phyloP scores from a whole-genome alignment of 2,113 vertebrate genomes.

The Emydura subglobosa region DNA sequence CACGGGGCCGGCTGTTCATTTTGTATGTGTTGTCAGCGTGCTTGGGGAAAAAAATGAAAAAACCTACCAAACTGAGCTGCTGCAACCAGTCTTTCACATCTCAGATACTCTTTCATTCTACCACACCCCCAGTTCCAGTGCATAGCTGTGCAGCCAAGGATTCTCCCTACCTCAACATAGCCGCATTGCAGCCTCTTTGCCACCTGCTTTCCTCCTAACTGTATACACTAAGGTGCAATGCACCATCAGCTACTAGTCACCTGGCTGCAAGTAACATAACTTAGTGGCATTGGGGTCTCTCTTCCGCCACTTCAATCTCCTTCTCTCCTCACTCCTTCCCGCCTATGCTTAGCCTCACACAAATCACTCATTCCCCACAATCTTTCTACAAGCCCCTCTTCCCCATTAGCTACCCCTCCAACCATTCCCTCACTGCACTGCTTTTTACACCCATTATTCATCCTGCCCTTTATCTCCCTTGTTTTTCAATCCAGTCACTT shows the following conservation, averaged over 20 bases:
- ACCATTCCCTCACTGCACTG: neutral
- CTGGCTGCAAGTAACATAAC: neutral
- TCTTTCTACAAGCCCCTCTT: neutral
- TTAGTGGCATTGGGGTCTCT: neutral
- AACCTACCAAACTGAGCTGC: neutral
- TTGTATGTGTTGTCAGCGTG: constrained; percentile 72
- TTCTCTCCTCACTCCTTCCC: neutral
- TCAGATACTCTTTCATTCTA: neutral
- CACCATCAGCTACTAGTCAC: neutral
- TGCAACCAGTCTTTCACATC: neutral
- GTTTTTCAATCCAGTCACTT: neutral
- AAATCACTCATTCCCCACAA: neutral
- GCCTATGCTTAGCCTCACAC: neutral
- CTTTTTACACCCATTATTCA: neutral
- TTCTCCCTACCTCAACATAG: neutral
- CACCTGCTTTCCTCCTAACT: neutral
- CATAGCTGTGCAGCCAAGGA: neutral
- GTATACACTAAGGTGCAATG: neutral
- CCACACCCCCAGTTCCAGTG: neutral
- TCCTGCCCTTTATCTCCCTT: neutral
- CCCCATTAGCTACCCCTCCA: neutral
- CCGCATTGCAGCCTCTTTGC: neutral
- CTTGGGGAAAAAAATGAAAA: constrained; percentile 35
- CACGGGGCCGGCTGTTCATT: constrained; percentile 81
- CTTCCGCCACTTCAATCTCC: neutral